phyloP scores from a whole-genome alignment of 2,113 vertebrate species.

The Cyanistes caeruleus region DNA sequence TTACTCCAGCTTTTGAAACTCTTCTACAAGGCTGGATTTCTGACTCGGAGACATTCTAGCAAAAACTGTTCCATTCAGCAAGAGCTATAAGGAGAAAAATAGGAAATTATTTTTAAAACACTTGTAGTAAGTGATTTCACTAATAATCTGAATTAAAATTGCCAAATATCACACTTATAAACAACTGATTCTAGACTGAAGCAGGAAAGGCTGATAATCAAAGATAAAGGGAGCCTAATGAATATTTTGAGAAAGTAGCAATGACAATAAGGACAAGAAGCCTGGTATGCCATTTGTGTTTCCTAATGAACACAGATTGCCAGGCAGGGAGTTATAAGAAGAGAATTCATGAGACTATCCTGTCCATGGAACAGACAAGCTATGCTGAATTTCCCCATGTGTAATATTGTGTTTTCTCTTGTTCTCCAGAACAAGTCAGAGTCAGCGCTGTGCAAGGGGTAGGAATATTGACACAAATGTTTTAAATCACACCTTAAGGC shows the following conservation, averaged over 20 bases:
- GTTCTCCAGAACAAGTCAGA: background rate
- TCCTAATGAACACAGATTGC: background rate
- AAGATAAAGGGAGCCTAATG: background rate
- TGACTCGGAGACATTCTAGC: conserved; percentile 83
- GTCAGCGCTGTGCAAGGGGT: background rate
- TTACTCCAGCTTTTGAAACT: conserved; percentile 84
- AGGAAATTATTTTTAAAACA: background rate
- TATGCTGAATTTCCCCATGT: background rate
- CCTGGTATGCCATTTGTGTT: background rate
- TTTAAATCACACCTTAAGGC: background rate
- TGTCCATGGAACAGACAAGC: background rate
- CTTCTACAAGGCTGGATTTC: conserved; percentile 80
- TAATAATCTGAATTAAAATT: background rate
- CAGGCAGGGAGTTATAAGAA: background rate
- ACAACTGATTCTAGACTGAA: background rate
- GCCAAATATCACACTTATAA: background rate
- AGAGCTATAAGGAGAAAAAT: conserved; percentile 63
- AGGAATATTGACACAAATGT: background rate
- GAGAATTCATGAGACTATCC: background rate
- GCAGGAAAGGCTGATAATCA: background rate
- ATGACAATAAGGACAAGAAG: background rate
- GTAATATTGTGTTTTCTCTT: background rate
- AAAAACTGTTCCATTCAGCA: conserved; percentile 80
- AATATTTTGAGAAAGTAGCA: background rate
- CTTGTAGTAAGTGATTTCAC: background rate